These are phyloP conservation scores for Brachyalestes nurse DNA, from an alignment of 2,797 vertebrate species.

Conservation along the genomic window DNA sequence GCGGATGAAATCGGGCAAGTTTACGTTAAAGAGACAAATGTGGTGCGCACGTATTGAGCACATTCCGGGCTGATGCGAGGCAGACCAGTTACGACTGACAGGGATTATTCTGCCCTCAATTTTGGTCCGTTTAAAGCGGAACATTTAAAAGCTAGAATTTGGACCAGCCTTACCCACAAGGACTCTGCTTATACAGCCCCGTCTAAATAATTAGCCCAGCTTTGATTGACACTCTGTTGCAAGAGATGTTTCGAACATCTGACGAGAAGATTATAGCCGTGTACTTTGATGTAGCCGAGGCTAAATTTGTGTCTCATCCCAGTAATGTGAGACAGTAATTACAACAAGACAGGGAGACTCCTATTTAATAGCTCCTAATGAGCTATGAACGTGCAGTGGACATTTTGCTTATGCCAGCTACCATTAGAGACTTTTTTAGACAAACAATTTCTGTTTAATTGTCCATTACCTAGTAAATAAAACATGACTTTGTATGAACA, in stretches of 20 bases:
- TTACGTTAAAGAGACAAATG: conserved; percentile 70
- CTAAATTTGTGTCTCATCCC: conserved; percentile 18
- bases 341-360: conserved; percentile 6
- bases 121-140: conserved; percentile 57
- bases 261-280: conserved; percentile 34
- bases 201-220: conserved; percentile 58
- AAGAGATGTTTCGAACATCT: conserved; percentile 40
- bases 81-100: conserved; percentile 57
- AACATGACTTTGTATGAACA: conserved; percentile 10
- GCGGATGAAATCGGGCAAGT: conserved; percentile 63
- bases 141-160: conserved; percentile 57
- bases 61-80: conserved; percentile 60
- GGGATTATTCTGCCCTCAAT: conserved; percentile 57
- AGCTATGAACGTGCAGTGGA: background rate
- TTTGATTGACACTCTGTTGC: conserved; percentile 51
- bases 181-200: conserved; percentile 44
- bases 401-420: conserved; percentile 18
- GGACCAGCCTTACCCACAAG: conserved; percentile 39
- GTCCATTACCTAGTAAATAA: conserved; percentile 6
- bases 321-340: conserved; percentile 1
- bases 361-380: conserved; percentile 4
- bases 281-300: conserved; percentile 26
- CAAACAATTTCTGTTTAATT: conserved; percentile 21
- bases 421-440: background rate
- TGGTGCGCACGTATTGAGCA: conserved; percentile 63